These are phyloP conservation scores for Trachymyrmex septentrionalis DNA, from an alignment of 1,140 invertebrate species.

Conservation along the genomic window DNA sequence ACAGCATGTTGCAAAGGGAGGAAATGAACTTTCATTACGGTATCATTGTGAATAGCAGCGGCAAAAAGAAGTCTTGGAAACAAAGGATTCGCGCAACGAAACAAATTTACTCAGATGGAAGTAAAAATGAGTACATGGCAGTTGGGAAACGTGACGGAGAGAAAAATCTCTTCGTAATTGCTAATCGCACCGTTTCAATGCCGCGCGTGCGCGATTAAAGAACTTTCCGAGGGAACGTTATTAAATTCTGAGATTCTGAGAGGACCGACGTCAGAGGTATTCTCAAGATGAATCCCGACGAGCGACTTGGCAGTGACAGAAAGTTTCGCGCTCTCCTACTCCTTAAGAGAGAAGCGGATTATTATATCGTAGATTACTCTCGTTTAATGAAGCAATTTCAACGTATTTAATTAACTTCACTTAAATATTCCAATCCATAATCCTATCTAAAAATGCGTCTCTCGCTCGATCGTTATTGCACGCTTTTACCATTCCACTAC, in stretches of 20 bases:
- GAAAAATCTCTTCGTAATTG: slow-evolving; percentile 58
- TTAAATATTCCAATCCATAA: slow-evolving; percentile 58
- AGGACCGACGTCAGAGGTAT: slow-evolving; percentile 60
- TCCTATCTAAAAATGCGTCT: slow-evolving; percentile 36
- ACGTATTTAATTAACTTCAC: slow-evolving; percentile 63
- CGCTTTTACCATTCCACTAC: neutral
- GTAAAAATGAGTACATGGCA: slow-evolving; percentile 9
- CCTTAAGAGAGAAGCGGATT: slow-evolving; percentile 36
- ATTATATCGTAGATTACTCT: slow-evolving; percentile 64
- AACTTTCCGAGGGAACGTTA: slow-evolving; percentile 59
- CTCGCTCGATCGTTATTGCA: slow-evolving; percentile 33
- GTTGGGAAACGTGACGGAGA: slow-evolving; percentile 31
- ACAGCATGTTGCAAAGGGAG: neutral
- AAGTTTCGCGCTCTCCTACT: slow-evolving; percentile 49
- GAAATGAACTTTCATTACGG: slow-evolving; percentile 16
- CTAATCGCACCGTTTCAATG: slow-evolving; percentile 58
- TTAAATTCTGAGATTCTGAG: slow-evolving; percentile 64
- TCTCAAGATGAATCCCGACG: slow-evolving; percentile 63
- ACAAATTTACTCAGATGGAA: slow-evolving; percentile 40
- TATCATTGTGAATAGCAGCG: slow-evolving; percentile 20
- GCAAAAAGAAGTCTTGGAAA: neutral
- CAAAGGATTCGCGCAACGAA: slow-evolving; percentile 25
- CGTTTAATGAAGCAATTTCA: slow-evolving; percentile 65
- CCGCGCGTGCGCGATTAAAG: slow-evolving; percentile 62
- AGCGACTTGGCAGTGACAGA: slow-evolving; percentile 58